Evolutionary conservation across 1,140 invertebrate genomes (phyloP), one percentile per base, ranked within the genome.

Genomic region (Monochamus saltuarius): DNA sequence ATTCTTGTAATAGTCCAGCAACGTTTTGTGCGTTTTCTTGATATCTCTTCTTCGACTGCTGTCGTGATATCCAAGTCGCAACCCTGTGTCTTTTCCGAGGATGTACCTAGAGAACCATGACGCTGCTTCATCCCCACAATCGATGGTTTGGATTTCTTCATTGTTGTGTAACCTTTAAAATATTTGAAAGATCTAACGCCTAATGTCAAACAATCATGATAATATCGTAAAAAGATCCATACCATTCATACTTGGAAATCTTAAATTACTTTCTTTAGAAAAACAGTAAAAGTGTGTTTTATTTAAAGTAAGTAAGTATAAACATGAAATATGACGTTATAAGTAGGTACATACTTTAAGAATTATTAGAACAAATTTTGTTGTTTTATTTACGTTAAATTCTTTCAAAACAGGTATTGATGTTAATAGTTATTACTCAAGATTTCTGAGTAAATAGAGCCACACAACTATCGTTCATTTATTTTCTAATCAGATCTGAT

Each of bases 111-210:
- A 86, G 52, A 86, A 71, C 85, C 85, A 87, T 9, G 73, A 73
- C 3, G 85, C 83, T 16, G 78, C 78, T 59, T 84, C 84, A 46
- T 84, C 81, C 13, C 86, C 85, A 54, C 85, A 87, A 59, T 87
- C 85, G 40, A 82, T 79, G 0, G 77, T 79, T 14, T 79, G 68
- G 4, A 85, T 72, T 0, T 76, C 55, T 59, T 78, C 75, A 1
- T 60, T 47, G 13, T 59, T 59, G 46, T 65, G 65, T n/a, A 65
- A 42, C 22, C 53, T 56, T 34, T 36, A 56, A 54, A 4, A 29
- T 13, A 14, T 4, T 14, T 14, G 17, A 47, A 7, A 16, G 11
- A 9, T 40, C 9, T 14, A 9, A 14, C 9, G 2, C 14, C 9
- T 40, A 14, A n/a, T n/a, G 4, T 40, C 39, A n/a, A 40, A 40